A percentile compares a stretch with the other conserved stretches of the same genome.
These are phyloP conservation scores for Amphimallon solstitiale DNA, from an alignment of 2,888 invertebrate species.

Conservation along the genomic window DNA sequence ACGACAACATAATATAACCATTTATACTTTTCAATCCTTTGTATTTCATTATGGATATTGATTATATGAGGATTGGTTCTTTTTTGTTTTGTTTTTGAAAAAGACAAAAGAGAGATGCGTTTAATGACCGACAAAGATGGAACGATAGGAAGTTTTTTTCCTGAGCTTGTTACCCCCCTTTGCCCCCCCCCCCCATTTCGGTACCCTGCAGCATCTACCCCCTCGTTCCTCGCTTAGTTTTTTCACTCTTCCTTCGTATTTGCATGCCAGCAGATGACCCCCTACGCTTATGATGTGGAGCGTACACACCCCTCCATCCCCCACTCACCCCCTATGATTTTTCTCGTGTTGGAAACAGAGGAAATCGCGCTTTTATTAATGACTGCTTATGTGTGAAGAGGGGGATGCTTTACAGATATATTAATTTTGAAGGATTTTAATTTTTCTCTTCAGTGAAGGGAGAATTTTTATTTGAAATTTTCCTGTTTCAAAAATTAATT, in stretches of 20 bases:
- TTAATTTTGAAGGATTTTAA: constrained; percentile 21
- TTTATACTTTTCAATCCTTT: constrained; percentile 39
- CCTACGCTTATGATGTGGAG: no score
- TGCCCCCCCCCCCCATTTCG: no score
- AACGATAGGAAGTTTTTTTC: constrained; percentile 3
- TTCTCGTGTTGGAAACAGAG: constrained; percentile 15
- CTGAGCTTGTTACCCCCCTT: no score
- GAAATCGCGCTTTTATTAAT: constrained; percentile 27
- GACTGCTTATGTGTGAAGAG: constrained; percentile 16
- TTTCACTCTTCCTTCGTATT: not conserved
- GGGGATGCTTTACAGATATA: constrained; percentile 10
- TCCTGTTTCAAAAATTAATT: no score
- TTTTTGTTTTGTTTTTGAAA: no score
- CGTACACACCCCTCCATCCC: not conserved
- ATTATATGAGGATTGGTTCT: constrained; percentile 33
- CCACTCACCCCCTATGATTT: not conserved
- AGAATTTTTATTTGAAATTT: no score
- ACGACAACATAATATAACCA: constrained; percentile 37
- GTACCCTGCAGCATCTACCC: no score
- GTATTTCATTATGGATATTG: constrained; percentile 39
- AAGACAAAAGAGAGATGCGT: not conserved
- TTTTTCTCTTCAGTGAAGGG: no score
- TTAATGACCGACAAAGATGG: not conserved
- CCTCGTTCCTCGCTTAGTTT: not conserved
- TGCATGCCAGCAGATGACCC: not conserved